Base-by-base conservation (phyloP, 2,113 vertebrate species). In the Thermophis baileyi region DNA sequence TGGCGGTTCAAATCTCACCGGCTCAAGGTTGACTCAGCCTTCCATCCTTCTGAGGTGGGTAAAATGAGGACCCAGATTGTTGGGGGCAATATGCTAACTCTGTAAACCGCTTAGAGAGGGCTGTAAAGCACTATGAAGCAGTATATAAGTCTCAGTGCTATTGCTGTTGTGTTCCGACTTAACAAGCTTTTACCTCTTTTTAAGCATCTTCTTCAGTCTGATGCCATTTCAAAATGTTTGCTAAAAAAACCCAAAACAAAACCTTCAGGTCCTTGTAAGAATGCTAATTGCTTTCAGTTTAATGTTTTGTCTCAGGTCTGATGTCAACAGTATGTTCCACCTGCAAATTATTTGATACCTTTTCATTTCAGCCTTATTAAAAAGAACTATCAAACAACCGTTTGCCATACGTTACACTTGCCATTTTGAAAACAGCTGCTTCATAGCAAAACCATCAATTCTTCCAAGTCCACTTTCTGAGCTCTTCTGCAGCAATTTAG, bases 211-310 rank as follows among this genome's bases (percentile, higher is more conserved):
- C 14, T 24, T 69, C 55, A 87, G 6, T 69, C 51, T 87, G 85
- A 14, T 88, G 55, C 55, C 55, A 69, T 92, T 63, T 88, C 86
- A 92, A 88, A 60, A 50, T 40, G 24, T 91, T 55, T 86, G 74
- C 85, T 40, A 54, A 16, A 51, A 25, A 47, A n/a, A 22, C 1
- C 63, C 22, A 40, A 40, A 60, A n/a, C 55, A 47, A 85, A 7
- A 81, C 16, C 40, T 60, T 51, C 50, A 49, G 27, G 20, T 89
- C 30, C 25, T 44, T 25, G 4, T 12, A 85, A 69, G 51, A 85
- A 85, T 92, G 81, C 51, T 81, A 49, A 92, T 85, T 85, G 54
- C 11, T 91, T 94, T 89, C 40, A 44, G 91, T 93, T 87, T 4
- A 18, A 53, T 69, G 14, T 87, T 88, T 88, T 6, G 3, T 81